phyloP scores from a whole-genome alignment of 2,797 vertebrate genomes.

The Catharus ustulatus region DNA sequence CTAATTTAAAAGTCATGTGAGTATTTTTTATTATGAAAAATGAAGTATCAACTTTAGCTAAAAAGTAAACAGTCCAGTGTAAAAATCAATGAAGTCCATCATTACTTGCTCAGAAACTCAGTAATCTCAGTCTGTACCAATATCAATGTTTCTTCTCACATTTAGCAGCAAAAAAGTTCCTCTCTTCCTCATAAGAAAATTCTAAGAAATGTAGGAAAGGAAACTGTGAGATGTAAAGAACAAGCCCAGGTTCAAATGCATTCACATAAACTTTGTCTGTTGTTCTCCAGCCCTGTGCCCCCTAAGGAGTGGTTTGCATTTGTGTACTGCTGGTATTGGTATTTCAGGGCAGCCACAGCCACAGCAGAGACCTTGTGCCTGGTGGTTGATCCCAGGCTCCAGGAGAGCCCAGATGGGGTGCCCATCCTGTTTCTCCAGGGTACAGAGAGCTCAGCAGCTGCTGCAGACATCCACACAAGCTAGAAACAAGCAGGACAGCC shows the following conservation, averaged over 20 bases:
- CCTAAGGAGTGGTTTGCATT: background rate
- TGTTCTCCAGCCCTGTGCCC: background rate
- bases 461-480: background rate
- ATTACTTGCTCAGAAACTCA: background rate
- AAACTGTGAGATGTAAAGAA: background rate
- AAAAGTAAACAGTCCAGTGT: background rate
- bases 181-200: background rate
- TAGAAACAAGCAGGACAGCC: background rate
- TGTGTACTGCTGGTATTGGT: fast-evolving
- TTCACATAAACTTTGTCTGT: background rate
- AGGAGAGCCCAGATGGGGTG: background rate
- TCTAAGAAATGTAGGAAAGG: background rate
- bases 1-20: background rate
- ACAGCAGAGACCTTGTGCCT: background rate
- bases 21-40: background rate
- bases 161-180: background rate
- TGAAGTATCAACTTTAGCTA: background rate
- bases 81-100: background rate
- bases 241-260: background rate
- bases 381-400: background rate
- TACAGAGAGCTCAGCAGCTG: background rate
- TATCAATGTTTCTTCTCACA: background rate
- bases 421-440: background rate
- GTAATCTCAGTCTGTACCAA: background rate
- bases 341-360: background rate